Percentiles rank a stretch among this genome's conserved stretches.
phyloP scores from a whole-genome alignment of 2,888 invertebrate species.

The Epinotia bilunana region DNA sequence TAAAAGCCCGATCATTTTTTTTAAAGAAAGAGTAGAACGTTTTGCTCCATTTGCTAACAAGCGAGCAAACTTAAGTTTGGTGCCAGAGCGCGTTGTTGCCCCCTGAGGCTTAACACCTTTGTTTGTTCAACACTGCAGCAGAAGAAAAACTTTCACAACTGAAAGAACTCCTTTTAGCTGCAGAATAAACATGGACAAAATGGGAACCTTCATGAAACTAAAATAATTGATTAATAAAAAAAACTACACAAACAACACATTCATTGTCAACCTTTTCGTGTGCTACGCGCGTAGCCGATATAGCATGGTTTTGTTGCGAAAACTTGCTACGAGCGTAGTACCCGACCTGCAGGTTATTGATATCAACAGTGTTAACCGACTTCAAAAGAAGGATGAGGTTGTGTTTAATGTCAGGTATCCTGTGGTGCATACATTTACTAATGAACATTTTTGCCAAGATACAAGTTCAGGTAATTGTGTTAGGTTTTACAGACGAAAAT shows the following conservation, averaged over 20 bases:
- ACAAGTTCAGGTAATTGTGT: background rate
- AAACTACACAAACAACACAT: background rate
- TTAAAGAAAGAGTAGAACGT: constrained; percentile 2
- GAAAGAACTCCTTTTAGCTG: background rate
- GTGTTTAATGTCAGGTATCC: background rate
- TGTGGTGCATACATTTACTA: background rate
- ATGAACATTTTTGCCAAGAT: background rate
- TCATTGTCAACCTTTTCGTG: background rate
- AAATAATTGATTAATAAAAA: background rate
- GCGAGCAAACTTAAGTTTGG: constrained; percentile 14
- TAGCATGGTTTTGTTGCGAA: background rate
- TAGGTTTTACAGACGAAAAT: background rate
- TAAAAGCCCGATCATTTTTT: background rate
- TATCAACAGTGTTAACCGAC: background rate
- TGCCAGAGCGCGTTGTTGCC: constrained; percentile 5
- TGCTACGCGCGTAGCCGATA: background rate
- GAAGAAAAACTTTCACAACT: constrained; percentile 16
- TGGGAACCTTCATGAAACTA: background rate
- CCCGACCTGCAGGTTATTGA: background rate
- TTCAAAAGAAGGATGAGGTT: background rate
- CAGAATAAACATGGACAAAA: constrained; percentile 22
- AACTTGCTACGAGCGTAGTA: background rate
- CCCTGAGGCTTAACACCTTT: constrained; percentile 29
- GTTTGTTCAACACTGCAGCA: constrained; percentile 21
- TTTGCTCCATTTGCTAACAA: constrained; percentile 11